Evolutionary conservation across 2,797 vertebrate species (phyloP).

Genomic region (Melanogrammus aeglefinus): DNA sequence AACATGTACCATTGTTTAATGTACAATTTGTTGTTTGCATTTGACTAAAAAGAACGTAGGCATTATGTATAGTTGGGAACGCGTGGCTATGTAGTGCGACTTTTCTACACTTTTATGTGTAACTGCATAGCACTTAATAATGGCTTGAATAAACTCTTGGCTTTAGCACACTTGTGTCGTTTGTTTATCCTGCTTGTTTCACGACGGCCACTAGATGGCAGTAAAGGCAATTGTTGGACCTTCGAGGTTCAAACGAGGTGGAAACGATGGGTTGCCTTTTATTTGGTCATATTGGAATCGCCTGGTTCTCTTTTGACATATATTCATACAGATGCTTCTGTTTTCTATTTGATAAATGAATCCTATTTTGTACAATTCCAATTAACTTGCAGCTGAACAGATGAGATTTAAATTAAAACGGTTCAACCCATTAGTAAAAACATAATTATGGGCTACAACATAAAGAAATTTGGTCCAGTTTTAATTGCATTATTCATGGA

Average conservation of each 20-base stretch:
- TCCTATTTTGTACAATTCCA: background rate
- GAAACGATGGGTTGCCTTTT: background rate
- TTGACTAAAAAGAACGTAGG: slow-evolving; percentile 11
- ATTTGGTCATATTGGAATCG: background rate
- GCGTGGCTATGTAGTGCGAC: slow-evolving; percentile 11
- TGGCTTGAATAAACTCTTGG: slow-evolving; percentile 47
- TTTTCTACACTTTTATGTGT: slow-evolving; percentile 22
- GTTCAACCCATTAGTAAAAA: too few relatives aligned
- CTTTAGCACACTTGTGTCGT: slow-evolving; percentile 13
- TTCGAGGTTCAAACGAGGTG: background rate
- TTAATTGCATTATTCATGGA: too few relatives aligned
- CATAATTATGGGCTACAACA: too few relatives aligned
- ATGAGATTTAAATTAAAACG: background rate
- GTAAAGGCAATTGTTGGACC: slow-evolving; percentile 22
- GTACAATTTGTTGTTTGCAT: slow-evolving; percentile 22
- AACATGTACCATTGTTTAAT: background rate
- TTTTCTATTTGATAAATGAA: background rate
- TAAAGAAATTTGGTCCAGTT: too few relatives aligned
- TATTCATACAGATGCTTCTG: background rate
- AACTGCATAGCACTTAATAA: slow-evolving; percentile 49
- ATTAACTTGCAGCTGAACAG: background rate
- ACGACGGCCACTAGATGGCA: slow-evolving; percentile 42
- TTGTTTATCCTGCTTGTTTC: background rate
- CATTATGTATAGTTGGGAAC: slow-evolving; percentile 29
- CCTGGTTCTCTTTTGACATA: background rate